phyloP scores from a whole-genome alignment of 2,797 vertebrate species.

The Brachyrhaphis roseni region DNA sequence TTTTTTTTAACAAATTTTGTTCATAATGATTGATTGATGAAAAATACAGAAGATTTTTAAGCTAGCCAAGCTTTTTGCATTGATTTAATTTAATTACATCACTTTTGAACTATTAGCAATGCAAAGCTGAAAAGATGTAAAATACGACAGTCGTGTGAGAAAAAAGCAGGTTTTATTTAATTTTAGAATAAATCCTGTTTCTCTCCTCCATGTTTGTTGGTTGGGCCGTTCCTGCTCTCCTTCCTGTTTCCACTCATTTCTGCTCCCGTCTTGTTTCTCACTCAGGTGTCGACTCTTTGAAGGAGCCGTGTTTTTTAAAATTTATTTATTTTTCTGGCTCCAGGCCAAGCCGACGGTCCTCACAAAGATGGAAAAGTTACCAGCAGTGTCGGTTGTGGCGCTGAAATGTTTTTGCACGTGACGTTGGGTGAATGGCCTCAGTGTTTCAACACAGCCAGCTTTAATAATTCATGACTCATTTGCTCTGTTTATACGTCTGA shows the following conservation, averaged over 20 bases:
- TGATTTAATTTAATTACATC: too few relatives aligned
- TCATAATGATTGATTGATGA: too few relatives aligned
- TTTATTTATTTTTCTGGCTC: neutral
- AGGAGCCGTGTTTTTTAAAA: constrained; percentile 19
- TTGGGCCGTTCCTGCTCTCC: neutral
- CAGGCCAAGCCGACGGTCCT: neutral
- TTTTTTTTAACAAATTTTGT: too few relatives aligned
- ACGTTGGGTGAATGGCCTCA: constrained; percentile 21
- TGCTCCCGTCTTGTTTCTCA: constrained; percentile 49
- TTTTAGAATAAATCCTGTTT: too few relatives aligned
- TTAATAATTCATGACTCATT: constrained; percentile 36
- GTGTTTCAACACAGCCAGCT: constrained; percentile 12
- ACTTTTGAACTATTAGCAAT: too few relatives aligned
- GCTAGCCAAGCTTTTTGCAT: too few relatives aligned
- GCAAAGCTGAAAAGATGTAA: neutral
- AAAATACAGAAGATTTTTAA: too few relatives aligned
- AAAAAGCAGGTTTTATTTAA: neutral
- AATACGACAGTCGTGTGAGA: neutral
- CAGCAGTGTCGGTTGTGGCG: neutral
- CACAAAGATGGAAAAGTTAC: constrained; percentile 1
- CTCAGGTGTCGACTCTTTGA: constrained; percentile 54
- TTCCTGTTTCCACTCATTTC: constrained; percentile 54
- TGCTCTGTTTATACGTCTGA: constrained; percentile 2
- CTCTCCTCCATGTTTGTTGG: neutral
- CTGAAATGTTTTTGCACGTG: constrained; percentile 31